A percentile compares a stretch with the other conserved stretches of the same genome.
phyloP scores from a whole-genome alignment of 2,113 vertebrate genomes.

The Megaceryle torquata region DNA sequence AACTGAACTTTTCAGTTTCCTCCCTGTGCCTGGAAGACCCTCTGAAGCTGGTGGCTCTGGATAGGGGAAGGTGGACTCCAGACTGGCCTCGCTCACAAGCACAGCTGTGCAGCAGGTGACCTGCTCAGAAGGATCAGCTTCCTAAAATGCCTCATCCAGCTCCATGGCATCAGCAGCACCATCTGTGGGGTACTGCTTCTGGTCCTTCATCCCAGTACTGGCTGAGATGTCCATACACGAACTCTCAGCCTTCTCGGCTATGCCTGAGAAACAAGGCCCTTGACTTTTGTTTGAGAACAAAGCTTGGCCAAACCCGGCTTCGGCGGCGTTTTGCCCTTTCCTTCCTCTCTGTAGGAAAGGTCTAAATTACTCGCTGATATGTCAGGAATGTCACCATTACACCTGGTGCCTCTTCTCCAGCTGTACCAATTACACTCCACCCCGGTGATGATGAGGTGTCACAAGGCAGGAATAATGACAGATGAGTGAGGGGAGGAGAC shows the following conservation, averaged over 20 bases:
- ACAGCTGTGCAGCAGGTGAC: background rate
- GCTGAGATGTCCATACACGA: fast-evolving
- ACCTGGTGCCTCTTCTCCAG: background rate
- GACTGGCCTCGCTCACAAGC: background rate
- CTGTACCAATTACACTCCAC: conserved; percentile 42
- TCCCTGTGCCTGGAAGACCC: background rate
- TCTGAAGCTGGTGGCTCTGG: background rate
- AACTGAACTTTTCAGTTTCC: background rate
- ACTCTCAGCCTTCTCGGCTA: background rate
- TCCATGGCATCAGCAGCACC: background rate
- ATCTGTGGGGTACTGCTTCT: background rate
- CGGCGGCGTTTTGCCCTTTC: background rate
- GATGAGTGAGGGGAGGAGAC: background rate
- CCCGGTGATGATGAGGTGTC: background rate
- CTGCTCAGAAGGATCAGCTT: background rate
- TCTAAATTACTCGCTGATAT: background rate
- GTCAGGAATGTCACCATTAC: background rate
- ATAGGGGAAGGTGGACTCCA: background rate
- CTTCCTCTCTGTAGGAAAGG: background rate
- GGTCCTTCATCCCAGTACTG: background rate
- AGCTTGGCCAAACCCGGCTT: background rate
- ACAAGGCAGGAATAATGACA: background rate
- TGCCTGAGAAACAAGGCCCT: background rate
- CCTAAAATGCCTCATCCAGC: background rate
- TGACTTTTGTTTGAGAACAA: fast-evolving